phyloP scores from a whole-genome alignment of 2,113 vertebrate genomes.

The Fregata magnificens region DNA sequence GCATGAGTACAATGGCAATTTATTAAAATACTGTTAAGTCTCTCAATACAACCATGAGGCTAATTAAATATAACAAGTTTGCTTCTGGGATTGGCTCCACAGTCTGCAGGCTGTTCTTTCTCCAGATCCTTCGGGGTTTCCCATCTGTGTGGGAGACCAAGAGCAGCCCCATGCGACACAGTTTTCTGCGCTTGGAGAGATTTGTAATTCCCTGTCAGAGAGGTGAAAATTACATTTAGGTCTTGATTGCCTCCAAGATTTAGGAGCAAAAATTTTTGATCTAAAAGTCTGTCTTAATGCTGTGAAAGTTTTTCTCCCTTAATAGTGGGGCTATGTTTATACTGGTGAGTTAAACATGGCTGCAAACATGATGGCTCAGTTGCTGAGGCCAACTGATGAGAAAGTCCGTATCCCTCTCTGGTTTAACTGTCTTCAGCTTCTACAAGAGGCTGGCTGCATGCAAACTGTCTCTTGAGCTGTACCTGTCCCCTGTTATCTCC shows the following conservation, averaged over 20 bases:
- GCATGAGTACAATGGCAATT: constrained; percentile 8
- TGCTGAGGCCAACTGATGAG: neutral
- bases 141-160: constrained; percentile 38
- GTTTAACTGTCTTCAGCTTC: neutral
- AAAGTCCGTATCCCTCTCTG: rapidly evolving
- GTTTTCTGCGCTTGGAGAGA: neutral
- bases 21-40: constrained; percentile 54
- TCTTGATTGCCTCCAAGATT: constrained; percentile 10
- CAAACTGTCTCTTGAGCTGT: neutral
- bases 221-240: constrained; percentile 34
- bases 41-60: neutral
- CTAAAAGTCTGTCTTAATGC: neutral
- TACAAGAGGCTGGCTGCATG: neutral
- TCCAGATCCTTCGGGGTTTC: neutral
- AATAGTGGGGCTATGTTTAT: neutral
- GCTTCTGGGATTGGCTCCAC: constrained; percentile 27
- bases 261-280: neutral
- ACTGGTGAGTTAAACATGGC: neutral
- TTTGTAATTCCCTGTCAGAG: constrained; percentile 25
- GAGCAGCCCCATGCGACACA: neutral
- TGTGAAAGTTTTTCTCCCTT: neutral
- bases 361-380: neutral
- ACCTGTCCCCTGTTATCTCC: neutral
- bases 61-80: constrained; percentile 60
- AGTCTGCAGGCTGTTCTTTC: constrained; percentile 24